Percentiles rank a stretch among this genome's conserved stretches.
phyloP scores from a whole-genome alignment of 2,797 vertebrate species.

The Anisognathus igniventris region DNA sequence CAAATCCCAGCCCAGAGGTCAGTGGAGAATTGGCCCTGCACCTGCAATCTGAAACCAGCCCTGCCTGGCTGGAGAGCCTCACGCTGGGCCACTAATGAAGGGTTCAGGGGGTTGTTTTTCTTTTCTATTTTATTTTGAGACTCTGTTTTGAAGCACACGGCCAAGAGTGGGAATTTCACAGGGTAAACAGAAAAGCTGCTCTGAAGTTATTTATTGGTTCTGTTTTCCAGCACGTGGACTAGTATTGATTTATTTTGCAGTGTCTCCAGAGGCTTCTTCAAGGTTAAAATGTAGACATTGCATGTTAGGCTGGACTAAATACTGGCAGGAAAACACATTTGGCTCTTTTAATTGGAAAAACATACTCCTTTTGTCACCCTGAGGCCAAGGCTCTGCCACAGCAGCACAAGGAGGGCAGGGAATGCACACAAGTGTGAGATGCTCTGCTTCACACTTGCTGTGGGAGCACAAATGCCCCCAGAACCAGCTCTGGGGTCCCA shows the following conservation, averaged over 20 bases:
- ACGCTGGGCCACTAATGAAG: neutral
- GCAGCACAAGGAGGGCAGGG: neutral
- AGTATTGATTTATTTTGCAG: constrained; percentile 51
- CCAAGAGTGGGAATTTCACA: neutral
- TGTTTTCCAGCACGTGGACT: constrained; percentile 26
- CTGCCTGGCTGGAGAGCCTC: neutral
- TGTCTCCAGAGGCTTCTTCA: constrained; percentile 38
- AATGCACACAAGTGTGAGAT: neutral
- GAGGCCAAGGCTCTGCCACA: constrained; percentile 6
- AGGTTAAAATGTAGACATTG: constrained; percentile 48
- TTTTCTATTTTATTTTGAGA: constrained; percentile 3
- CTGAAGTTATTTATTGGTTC: constrained; percentile 46
- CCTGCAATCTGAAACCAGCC: constrained; percentile 44
- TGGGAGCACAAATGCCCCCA: neutral
- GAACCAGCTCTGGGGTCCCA: neutral
- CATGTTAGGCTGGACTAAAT: constrained; percentile 18
- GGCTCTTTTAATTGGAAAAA: constrained; percentile 64
- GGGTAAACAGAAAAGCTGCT: constrained; percentile 34
- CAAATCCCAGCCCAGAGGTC: constrained; percentile 11
- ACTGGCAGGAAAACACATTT: constrained; percentile 55
- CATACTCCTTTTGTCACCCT: constrained; percentile 34
- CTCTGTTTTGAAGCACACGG: neutral
- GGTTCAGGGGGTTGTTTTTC: neutral
- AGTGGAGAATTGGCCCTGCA: constrained; percentile 33
- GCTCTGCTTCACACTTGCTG: neutral